Base-by-base conservation (phyloP, 1,140 invertebrate genomes). In the Arctopsyche grandis region DNA sequence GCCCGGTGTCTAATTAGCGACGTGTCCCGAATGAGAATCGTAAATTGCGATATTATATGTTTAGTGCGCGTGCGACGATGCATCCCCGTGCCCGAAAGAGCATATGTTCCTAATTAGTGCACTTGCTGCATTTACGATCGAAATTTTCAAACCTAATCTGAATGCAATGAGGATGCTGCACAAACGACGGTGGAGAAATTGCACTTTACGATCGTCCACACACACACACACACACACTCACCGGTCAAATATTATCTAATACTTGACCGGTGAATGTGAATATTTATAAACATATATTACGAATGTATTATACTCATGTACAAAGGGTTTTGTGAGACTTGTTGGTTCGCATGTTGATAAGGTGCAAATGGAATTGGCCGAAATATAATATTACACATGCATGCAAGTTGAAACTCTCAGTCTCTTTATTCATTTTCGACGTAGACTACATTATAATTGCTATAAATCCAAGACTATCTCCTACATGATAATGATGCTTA, bases 21-120 rank as follows among this genome's bases (percentile, higher is more conserved):
- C 74, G 56, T 76, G 74, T 76, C 58, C 56, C 29, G 56, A 63
- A 76, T 76, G 10, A 10, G 19, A 38, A 63, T 16, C 21, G 26
- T 76, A 60, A 76, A 76, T 76, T 24, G 26, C 7, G 16, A 76
- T n/a, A 58, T 56, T 74, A 74, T 74, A 71, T 71, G 69, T 71
- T 71, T 24, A 56, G 48, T 44, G 38, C n/a, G 71, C 52, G 71
- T 21, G 7, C n/a, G 56, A 46, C 44, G 71, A 29, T 46, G 24
- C 12, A 7, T 1, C 29, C n/a, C n/a, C 38, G 9, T 0, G 5
- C 10, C 24, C 22, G 14, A 66, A 43, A 63, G 74, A 76, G 38
- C 74, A 66, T 63, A 38, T 76, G 74, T 76, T 60, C 74, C 21
- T 76, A 76, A 76, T 76, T 76, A 76, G 74, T 63, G 74, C 74